Evolutionary conservation across 2,797 vertebrate species (phyloP).

Genomic region (Cottoperca gobio): DNA sequence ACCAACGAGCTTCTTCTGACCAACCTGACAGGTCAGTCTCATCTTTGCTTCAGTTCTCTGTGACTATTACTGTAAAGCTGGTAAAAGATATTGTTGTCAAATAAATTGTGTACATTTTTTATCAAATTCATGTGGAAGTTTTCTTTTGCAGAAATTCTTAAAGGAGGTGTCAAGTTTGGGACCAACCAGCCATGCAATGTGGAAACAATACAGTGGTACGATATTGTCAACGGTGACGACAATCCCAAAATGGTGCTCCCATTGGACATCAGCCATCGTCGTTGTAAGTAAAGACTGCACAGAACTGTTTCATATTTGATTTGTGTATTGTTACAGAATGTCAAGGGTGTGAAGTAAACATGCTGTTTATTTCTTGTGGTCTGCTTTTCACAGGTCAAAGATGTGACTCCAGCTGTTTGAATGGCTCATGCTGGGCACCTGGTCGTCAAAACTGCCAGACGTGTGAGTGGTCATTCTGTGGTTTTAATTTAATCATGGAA

Average conservation of each 20-base stretch:
- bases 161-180: conserved; percentile 89
- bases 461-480: conserved; percentile 82
- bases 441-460: conserved; percentile 93
- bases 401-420: conserved; percentile 89
- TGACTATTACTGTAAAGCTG: neutral
- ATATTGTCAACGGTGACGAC: conserved; percentile 85
- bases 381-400: conserved; percentile 84
- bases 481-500: neutral
- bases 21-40: conserved; percentile 89
- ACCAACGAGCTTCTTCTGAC: conserved; percentile 87
- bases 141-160: conserved; percentile 90
- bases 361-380: conserved; percentile 3
- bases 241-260: conserved; percentile 70
- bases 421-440: conserved; percentile 92
- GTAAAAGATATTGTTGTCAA: neutral
- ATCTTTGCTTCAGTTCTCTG: neutral
- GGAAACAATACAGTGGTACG: conserved; percentile 92
- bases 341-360: neutral
- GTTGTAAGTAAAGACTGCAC: conserved; percentile 83
- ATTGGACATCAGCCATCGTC: conserved; percentile 16
- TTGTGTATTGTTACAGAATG: neutral
- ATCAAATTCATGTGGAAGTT: neutral
- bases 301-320: neutral
- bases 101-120: neutral
- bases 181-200: conserved; percentile 89